Conservation (phyloP, 2,797 vertebrate species). For the Carapus acus region DNA sequence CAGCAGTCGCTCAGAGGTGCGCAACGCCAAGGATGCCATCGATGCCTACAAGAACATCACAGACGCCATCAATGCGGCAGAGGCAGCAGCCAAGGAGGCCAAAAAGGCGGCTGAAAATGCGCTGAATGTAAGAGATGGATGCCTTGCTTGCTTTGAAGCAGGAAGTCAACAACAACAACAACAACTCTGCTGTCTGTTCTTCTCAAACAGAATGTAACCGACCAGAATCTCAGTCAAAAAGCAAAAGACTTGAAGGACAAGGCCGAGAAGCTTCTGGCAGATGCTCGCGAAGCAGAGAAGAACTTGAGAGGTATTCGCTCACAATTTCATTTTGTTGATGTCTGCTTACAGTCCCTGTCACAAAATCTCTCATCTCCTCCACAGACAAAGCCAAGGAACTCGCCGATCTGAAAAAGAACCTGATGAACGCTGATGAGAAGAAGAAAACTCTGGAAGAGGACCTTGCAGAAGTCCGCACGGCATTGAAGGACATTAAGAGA, state of each 20-base stretch:
- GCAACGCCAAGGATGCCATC: slow-evolving; percentile 81
- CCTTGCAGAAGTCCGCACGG: slow-evolving; percentile 63
- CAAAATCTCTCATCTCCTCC: slow-evolving; percentile 18
- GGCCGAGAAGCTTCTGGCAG: slow-evolving; percentile 63
- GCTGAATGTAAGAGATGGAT: slow-evolving; percentile 71
- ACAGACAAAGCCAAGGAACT: slow-evolving; percentile 71
- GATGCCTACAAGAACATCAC: slow-evolving; percentile 89
- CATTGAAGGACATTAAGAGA: slow-evolving; percentile 73
- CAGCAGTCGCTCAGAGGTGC: slow-evolving; percentile 77
- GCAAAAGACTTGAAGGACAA: slow-evolving; percentile 75
- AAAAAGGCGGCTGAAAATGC: slow-evolving; percentile 78
- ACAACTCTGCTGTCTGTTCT: slow-evolving; percentile 1
- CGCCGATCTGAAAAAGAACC: slow-evolving; percentile 66
- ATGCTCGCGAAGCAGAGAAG: slow-evolving; percentile 63
- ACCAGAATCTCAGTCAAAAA: slow-evolving; percentile 75
- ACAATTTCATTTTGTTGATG: too few relatives aligned
- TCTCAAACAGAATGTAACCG: slow-evolving; percentile 74
- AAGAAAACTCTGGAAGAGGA: slow-evolving; percentile 70
- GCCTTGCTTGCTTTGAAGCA: not conserved
- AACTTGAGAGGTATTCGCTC: slow-evolving; percentile 74
- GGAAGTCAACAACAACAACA: not conserved
- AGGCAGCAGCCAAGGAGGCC: slow-evolving; percentile 83
- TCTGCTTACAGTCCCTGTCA: not conserved
- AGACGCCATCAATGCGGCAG: slow-evolving; percentile 82
- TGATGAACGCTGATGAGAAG: slow-evolving; percentile 69